Evolutionary conservation across 2,888 invertebrate species (phyloP).

Genomic region (Oeneis ivallda): DNA sequence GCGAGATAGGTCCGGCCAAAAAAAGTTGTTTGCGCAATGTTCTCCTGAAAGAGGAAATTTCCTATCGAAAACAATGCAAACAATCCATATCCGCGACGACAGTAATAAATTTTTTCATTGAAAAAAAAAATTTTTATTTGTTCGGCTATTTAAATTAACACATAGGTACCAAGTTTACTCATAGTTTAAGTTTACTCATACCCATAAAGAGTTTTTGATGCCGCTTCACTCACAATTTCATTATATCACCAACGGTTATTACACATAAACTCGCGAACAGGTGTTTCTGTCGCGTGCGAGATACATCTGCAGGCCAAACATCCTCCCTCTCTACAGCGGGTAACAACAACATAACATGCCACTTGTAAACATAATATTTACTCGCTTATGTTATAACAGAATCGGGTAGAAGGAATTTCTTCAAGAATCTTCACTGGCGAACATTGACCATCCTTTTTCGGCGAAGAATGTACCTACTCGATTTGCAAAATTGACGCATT

Average conservation of each 20-base stretch:
- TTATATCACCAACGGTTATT: not conserved
- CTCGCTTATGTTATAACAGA: not conserved
- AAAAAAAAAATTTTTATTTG: no score
- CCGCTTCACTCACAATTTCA: not conserved
- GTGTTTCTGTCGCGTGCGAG: slow-evolving; percentile 12
- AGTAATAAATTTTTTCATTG: no score
- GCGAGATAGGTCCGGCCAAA: no score
- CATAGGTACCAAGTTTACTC: no score
- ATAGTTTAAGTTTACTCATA: no score
- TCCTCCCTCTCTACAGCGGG: not conserved
- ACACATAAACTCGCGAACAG: not conserved
- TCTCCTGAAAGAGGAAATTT: no score
- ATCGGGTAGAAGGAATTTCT: not conserved
- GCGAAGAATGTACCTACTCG: not conserved
- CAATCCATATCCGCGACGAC: no score
- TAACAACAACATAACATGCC: not conserved
- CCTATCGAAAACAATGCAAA: no score
- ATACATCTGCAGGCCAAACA: slow-evolving; percentile 11
- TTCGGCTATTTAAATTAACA: no score
- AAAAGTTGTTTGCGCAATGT: no score
- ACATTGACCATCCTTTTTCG: not conserved
- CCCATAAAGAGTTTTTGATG: no score
- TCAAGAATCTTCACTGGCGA: not conserved
- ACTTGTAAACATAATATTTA: slow-evolving; percentile 11
- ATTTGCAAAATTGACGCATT: no score